A percentile compares a stretch with the other conserved stretches of the same genome.
These are phyloP conservation scores for Mizuhopecten yessoensis DNA, from an alignment of 1,140 invertebrate genomes.

Conservation along the genomic window DNA sequence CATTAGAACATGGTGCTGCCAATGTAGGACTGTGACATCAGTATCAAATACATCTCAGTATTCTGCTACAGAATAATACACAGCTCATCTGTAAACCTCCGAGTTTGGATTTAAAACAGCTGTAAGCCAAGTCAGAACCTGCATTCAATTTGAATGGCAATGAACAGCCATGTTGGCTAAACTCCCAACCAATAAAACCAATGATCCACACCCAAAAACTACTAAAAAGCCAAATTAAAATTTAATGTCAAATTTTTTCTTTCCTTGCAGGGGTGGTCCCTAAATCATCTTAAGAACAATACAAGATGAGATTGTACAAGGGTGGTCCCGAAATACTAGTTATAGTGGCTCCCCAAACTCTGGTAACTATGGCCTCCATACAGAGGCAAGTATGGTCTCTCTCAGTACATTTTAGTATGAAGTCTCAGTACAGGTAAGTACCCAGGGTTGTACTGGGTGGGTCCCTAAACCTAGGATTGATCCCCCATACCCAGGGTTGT, in stretches of 20 bases:
- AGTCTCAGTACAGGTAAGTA: too few relatives aligned
- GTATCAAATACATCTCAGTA: neutral
- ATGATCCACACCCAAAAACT: conserved; percentile 33
- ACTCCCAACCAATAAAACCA: neutral
- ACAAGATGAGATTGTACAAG: neutral
- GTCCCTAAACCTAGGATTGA: too few relatives aligned
- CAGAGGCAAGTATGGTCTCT: too few relatives aligned
- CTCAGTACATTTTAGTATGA: too few relatives aligned
- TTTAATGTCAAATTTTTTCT: conserved; percentile 20
- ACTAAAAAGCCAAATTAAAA: conserved; percentile 12
- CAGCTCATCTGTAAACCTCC: neutral
- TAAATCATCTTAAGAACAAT: neutral
- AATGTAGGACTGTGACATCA: neutral
- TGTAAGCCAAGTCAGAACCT: neutral
- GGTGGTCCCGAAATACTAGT: neutral
- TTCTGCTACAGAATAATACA: neutral
- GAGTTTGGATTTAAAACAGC: conserved; percentile 28
- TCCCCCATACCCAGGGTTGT: too few relatives aligned
- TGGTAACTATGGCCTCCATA: too few relatives aligned
- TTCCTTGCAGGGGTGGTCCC: neutral
- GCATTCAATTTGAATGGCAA: conserved; percentile 34
- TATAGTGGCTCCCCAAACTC: neutral
- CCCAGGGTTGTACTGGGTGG: too few relatives aligned
- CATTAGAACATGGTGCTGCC: neutral
- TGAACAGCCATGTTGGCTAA: neutral